These are phyloP conservation scores for Aphelenchoides besseyi DNA, from an alignment of 1,140 invertebrate genomes.

Conservation along the genomic window DNA sequence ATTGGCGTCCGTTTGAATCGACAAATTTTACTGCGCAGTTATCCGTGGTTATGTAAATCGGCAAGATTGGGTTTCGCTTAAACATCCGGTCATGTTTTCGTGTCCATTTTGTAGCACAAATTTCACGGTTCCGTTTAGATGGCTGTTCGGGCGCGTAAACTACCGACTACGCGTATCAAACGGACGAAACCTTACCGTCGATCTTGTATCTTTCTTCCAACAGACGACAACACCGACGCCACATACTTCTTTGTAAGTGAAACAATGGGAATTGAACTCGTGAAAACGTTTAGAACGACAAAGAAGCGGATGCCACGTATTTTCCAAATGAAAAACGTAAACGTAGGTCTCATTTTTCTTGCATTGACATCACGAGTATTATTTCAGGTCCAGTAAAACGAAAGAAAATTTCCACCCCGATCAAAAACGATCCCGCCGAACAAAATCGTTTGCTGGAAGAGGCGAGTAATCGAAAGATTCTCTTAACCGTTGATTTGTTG, in stretches of 20 bases:
- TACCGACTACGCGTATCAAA: not conserved
- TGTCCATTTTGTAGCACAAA: no score
- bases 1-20: no score
- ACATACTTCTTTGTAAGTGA: not conserved
- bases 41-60: no score
- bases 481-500: not conserved
- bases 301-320: not conserved
- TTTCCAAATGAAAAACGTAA: not conserved
- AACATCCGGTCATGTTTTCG: no score
- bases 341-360: no score
- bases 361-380: no score
- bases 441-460: conserved; percentile 5
- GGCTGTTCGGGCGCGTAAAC: not conserved
- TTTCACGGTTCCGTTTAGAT: not conserved
- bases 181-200: not conserved
- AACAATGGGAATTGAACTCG: no score
- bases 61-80: no score
- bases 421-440: not conserved
- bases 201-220: not conserved
- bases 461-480: not conserved
- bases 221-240: not conserved
- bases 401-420: not conserved
- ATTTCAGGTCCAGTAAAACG: no score
- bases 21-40: no score
- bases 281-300: not conserved